Percentiles rank a stretch among this genome's conserved stretches.
Evolutionary conservation across 2,797 vertebrate species (phyloP).

Genomic region (Calcarius lapponicus): DNA sequence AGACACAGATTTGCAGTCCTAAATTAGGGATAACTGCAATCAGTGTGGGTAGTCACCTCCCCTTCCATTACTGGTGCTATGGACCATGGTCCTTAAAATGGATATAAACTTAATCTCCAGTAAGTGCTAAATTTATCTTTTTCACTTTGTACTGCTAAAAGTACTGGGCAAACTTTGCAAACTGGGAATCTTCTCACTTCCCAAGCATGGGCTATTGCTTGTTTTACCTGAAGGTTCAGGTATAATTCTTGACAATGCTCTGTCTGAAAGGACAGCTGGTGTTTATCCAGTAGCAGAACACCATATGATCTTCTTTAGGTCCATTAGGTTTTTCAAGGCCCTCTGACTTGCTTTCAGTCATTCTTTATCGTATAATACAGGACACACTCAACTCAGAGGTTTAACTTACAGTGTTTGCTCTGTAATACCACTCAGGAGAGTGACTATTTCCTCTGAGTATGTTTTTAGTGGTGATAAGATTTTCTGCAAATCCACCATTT

Average conservation of each 20-base stretch:
- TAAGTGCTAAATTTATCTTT: not conserved
- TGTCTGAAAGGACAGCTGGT: fast-evolving
- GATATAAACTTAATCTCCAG: not conserved
- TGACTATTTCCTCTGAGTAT: not conserved
- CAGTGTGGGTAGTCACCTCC: not conserved
- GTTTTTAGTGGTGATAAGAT: not conserved
- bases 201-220: not conserved
- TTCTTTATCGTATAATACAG: not conserved
- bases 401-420: not conserved
- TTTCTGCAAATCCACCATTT: constrained; percentile 5
- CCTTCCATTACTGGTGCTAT: not conserved
- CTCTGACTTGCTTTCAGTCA: not conserved
- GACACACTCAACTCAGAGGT: not conserved
- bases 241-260: not conserved
- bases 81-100: fast-evolving
- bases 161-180: not conserved
- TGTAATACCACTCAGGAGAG: not conserved
- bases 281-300: not conserved
- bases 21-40: not conserved
- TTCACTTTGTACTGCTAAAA: not conserved
- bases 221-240: not conserved
- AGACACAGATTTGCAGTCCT: not conserved
- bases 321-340: not conserved
- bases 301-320: not conserved
- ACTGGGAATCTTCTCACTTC: not conserved